Evolutionary conservation across 2,888 invertebrate species (phyloP), one percentile per base, ranked within the genome.

Genomic region (Incurvaria masculella): DNA sequence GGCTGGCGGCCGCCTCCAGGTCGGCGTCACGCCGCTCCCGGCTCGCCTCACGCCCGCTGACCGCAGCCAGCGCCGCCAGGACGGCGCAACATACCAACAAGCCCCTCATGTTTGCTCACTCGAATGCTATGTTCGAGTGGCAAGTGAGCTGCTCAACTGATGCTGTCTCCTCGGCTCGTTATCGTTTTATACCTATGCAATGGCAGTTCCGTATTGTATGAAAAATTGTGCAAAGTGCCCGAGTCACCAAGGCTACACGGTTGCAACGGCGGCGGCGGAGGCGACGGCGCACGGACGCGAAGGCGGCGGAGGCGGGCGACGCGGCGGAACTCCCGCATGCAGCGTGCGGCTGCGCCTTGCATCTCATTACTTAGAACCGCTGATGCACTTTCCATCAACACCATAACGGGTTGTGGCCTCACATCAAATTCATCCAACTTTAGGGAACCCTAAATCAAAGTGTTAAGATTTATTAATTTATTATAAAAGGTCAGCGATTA

Each of bases 21-120:
- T 84, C 84, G n/a, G 72, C 71, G 52, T 72, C 76, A 20, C 78
- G 68, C 56, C 69, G 69, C 53, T 72, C 68, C 51, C 80, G 68
- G 42, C 73, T 60, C 53, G 81, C 70, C 53, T 80, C 80, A 43
- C 84, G 76, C 60, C 80, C 61, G 67, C 81, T 67, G 58, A 80
- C 65, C 57, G 76, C 69, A 52, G 83, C 68, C 65, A 84, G 58
- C 65, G 81, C 68, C 69, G 79, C 65, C 58, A 81, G 44, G 54
- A 68, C 61, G 65, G 81, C 59, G 68, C 70, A 69, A 58, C 68
- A 66, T 58, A 75, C 56, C 46, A 74, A 51, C 59, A 68, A 61
- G 53, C 55, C 61, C 65, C 69, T 75, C 78, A 78, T 78, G 52
- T 56, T 58, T 62, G 58, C 59, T 16, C 43, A 44, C 44, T 38